Evolutionary conservation across 2,113 vertebrate species (phyloP), one percentile per base, ranked within the genome.

Genomic region (Sisor rabdophorus): DNA sequence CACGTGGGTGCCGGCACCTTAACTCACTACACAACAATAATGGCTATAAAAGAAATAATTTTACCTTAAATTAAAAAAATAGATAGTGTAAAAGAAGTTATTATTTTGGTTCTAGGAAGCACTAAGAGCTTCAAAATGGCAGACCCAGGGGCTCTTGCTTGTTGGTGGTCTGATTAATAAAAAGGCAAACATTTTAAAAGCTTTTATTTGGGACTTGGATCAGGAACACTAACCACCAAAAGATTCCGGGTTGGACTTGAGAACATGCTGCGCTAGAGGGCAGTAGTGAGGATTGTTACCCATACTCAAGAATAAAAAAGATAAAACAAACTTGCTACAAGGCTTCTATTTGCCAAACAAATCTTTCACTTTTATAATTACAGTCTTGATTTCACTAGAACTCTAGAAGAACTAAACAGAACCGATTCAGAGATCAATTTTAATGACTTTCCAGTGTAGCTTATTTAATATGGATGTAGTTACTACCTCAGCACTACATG

Each of bases 381-480:
- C 22, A 17, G 63, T 47, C 15, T 47, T 47, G 20, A 47, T 22
- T 67, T 24, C 15, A 50, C 50, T 68, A 28, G 22, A 68, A 50
- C 19, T 40, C 30, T 11, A 2, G 20, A 54, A 13, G 54, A 19
- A 64, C 48, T 32, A 13, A 24, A 54, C 30, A 20, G 48, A 55
- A 32, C 48, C 26, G 54, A 68, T 28, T 24, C 48, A 28, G 24
- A 68, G 19, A 44, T 65, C 44, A 26, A 13, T n/a, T 68, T 30
- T 71, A 61, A 53, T 53, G 12, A 20, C 28, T 71, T 22, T 48
- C 11, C 4, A 59, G 32, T 5, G 30, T 40, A 20, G 28, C 32
- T 3, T 56, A 54, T 16, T 58, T 69, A 77, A 77, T 70, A 81
- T 82, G 73, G 81, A 82, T 82, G 67, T 81, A 55, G 73, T 86